phyloP scores from a whole-genome alignment of 1,140 invertebrate species.

The Bactericera cockerelli region DNA sequence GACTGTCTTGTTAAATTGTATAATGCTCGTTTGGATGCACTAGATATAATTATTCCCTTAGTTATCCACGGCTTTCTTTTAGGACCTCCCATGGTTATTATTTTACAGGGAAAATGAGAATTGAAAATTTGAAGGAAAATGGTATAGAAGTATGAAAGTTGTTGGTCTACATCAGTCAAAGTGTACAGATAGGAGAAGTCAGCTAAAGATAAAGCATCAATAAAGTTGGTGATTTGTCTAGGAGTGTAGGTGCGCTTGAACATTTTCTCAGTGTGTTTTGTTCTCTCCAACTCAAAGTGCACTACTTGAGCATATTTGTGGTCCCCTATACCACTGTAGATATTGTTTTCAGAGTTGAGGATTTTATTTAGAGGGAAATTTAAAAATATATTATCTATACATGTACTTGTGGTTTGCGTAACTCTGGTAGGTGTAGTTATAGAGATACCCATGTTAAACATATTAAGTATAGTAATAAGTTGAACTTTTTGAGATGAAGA shows the following conservation, averaged over 20 bases:
- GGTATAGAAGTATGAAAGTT: not conserved
- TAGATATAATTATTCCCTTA: not conserved
- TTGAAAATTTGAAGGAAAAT: not conserved
- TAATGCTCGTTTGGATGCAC: not conserved
- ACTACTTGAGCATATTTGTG: not conserved
- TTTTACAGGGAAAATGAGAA: not conserved
- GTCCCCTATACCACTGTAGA: constrained; percentile 2
- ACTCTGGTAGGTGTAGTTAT: not conserved
- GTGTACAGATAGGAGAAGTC: not conserved
- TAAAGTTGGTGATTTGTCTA: not conserved
- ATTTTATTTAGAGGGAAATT: not conserved
- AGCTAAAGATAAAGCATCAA: not conserved
- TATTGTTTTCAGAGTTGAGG: not conserved
- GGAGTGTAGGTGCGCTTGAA: not conserved
- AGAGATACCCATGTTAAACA: not conserved
- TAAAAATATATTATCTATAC: not conserved
- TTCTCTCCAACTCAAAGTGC: not conserved
- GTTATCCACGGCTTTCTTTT: not conserved
- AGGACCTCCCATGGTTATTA: not conserved
- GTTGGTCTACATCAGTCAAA: not conserved
- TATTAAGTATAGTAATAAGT: not conserved
- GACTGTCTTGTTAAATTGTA: not conserved
- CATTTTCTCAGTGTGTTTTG: not conserved
- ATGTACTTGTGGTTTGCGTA: not conserved
- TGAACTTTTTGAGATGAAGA: not conserved